Base-by-base conservation (phyloP, 2,888 invertebrate genomes). In the Polydrusus tereticollis region DNA sequence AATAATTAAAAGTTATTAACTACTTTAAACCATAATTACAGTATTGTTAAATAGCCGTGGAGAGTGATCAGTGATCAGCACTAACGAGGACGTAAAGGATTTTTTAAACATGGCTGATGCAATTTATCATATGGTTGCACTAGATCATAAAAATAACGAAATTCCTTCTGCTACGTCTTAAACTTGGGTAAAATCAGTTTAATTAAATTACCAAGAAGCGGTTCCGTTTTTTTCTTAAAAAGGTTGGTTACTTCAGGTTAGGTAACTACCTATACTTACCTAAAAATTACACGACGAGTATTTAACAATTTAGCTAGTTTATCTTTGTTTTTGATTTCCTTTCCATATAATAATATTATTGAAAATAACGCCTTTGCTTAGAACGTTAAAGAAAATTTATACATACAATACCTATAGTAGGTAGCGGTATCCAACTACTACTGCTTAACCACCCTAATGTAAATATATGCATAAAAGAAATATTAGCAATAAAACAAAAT, bases 101-200 rank as follows among this genome's bases (percentile, higher is more conserved):
- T 70, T 69, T 64, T 65, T 14, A 58, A 70, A 70, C 47, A 59
- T 20, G 70, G 70, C 70, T 70, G 70, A 70, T 65, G 70, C 70
- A 70, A 70, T 59, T 50, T 59, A 20, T 43, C 59, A 57, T 55
- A n/a, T 16, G 41, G 38, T 70, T 70, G 70, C 70, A 70, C 64
- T 20, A 70, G 70, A 63, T 45, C 38, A 50, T 65, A 70, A 70
- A 70, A 70, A 63, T 64, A 70, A 70, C 29, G 26, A 70, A 70
- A 70, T 70, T 65, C 70, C 68, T 59, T 59, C 36, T 36, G 41
- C 41, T 18, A 33, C 20, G 14, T 14, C 55, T 55, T 58, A 21
- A 5, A 29, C n/a, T 14, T 64, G 18, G 16, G 55, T 43, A 36
- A 29, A 50, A 50, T n/a, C 57, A 57, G 62, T 45, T 55, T 45